Evolutionary conservation across 2,797 vertebrate species (phyloP).

Genomic region (Tympanoctomys barrerae): DNA sequence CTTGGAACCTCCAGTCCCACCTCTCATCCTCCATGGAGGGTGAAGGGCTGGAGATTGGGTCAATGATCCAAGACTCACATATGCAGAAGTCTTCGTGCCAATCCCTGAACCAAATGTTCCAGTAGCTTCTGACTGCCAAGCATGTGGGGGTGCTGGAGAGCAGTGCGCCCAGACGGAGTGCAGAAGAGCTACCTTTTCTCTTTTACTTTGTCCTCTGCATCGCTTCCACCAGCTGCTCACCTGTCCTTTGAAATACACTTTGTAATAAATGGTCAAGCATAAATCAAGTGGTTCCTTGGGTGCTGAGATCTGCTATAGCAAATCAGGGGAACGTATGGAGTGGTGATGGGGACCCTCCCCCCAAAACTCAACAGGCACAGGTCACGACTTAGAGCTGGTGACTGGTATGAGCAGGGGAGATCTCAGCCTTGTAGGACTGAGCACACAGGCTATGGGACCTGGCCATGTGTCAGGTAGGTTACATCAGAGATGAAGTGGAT

Average conservation of each 20-base stretch:
- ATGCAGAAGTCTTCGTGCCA: not conserved
- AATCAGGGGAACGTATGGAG: not conserved
- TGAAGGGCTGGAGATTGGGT: not conserved
- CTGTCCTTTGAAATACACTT: not conserved
- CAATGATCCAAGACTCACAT: not conserved
- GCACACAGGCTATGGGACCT: not conserved
- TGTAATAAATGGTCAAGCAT: too few species aligned
- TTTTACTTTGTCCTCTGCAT: not conserved
- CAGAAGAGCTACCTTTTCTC: too few species aligned
- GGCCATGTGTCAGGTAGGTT: not conserved
- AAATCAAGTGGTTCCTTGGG: not conserved
- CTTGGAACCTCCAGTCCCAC: not conserved
- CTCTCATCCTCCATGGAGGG: not conserved
- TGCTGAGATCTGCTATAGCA: not conserved
- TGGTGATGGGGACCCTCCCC: not conserved
- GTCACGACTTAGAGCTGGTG: not conserved
- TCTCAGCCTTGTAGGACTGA: not conserved
- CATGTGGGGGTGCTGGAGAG: accelerated
- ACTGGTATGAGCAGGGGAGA: too few species aligned
- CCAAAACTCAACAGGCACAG: not conserved
- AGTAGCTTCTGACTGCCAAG: not conserved
- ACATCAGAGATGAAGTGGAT: not conserved
- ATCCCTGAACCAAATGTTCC: not conserved
- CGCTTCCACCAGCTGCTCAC: not conserved
- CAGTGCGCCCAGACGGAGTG: not conserved